Base-by-base conservation (phyloP, 2,888 invertebrate species). In the Blastobasis lacticolella region DNA sequence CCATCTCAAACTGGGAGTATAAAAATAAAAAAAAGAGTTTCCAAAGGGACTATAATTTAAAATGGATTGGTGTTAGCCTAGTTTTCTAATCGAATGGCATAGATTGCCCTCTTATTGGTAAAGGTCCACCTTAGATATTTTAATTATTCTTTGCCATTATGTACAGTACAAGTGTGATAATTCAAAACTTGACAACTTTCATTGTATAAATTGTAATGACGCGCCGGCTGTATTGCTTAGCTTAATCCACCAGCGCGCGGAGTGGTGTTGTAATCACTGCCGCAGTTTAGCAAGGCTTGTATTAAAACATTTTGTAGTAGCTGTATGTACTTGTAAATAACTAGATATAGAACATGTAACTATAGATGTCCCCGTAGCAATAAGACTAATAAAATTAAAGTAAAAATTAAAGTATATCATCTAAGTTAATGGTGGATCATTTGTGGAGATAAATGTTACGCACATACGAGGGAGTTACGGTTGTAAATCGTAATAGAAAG, bases 221-320 rank as follows among this genome's bases (percentile, higher is more conserved):
- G 61, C 23, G 70, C 67, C 67, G 70, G 68, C 56, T 59, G 56
- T 66, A 64, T 65, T 64, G 64, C 69, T 71, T 72, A 71, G 66
- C 66, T 70, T 70, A 49, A 61, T 60, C 59, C 64, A 63, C 61
- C 60, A 65, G 62, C 61, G 61, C 60, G 58, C 53, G 73, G 70
- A 83, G 83, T 85, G 85, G 77, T 86, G 84, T 85, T 86, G 65
- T 85, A 85, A 81, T 85, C 84, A 83, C 77, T 85, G 77, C 69
- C 62, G 61, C 69, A 66, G 59, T 66, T 71, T 71, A 64, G 73
- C 64, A 69, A 70, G 60, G 75, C 76, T 81, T 78, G 66, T 75
- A 23, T 23, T 23, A 71, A 72, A 70, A 67, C 60, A 57, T 69
- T 66, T 66, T 59, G 63, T 61, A 61, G 62, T 77, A 78, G 76